A percentile compares a stretch with the other conserved stretches of the same genome.
Conservation (phyloP, 2,797 vertebrate genomes). For the Gila robusta region DNA sequence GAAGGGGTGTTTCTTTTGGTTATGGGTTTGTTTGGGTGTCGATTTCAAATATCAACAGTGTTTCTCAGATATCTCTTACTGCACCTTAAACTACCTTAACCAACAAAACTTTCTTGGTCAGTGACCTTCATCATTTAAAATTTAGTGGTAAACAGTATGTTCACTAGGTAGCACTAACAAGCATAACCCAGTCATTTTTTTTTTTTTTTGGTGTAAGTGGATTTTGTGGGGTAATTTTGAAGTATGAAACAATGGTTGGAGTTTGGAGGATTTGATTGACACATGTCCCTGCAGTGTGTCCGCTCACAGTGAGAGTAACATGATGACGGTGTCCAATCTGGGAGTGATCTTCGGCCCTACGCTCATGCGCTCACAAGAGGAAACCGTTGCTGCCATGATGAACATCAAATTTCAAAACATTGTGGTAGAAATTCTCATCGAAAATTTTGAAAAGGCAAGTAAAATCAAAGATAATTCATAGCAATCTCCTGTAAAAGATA, state of each 20-base stretch:
- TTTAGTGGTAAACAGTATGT: not conserved
- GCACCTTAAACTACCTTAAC: not conserved
- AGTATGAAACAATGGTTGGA: not conserved
- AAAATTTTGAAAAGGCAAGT: constrained; percentile 81
- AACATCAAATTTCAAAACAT: constrained; percentile 99
- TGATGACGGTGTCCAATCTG: constrained; percentile 97
- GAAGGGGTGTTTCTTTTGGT: no score
- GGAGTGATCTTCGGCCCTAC: constrained; percentile 98
- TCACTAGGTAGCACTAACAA: not conserved
- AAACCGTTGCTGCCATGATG: constrained; percentile 99
- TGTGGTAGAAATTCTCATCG: constrained; percentile 97
- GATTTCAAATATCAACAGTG: not conserved
- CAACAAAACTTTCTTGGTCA: not conserved
- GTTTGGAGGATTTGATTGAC: not conserved
- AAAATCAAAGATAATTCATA: not conserved
- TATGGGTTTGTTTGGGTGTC: no score
- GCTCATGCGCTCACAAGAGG: constrained; percentile 96
- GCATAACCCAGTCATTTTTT: no score
- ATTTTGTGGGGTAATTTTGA: not conserved
- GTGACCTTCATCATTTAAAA: not conserved
- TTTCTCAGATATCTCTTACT: not conserved
- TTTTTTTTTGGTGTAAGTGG: not conserved
- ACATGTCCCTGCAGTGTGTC: constrained; percentile 83
- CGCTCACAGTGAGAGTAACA: constrained; percentile 91
- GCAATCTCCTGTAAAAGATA: not conserved